Percentiles rank a stretch among this genome's conserved stretches.
phyloP scores from a whole-genome alignment of 2,888 invertebrate species.

The Apantesis nais region DNA sequence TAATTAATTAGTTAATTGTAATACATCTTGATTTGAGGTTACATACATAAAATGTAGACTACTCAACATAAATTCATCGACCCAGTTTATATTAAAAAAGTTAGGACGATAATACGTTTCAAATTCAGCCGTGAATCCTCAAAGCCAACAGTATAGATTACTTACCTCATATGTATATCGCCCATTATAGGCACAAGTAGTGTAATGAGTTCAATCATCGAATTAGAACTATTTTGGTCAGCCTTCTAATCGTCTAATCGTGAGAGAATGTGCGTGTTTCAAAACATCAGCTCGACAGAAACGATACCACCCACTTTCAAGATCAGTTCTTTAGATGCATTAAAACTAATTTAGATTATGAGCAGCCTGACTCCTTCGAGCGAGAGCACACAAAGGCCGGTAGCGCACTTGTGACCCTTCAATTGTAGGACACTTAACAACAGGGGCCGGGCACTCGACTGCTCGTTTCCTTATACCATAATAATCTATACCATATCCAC shows the following conservation, averaged over 20 bases:
- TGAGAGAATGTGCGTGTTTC: too few relatives aligned
- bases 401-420: neutral
- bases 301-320: too few relatives aligned
- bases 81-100: neutral
- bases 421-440: neutral
- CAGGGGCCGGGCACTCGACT: neutral
- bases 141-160: too few relatives aligned
- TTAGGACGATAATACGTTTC: neutral
- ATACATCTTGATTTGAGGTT: neutral
- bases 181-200: too few relatives aligned
- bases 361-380: too few relatives aligned
- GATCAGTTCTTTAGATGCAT: too few relatives aligned
- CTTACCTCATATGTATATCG: too few relatives aligned
- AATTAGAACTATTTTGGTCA: neutral
- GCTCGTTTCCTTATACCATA: neutral
- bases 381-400: too few relatives aligned
- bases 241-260: too few relatives aligned
- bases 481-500: slow-evolving; percentile 26
- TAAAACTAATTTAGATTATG: too few relatives aligned
- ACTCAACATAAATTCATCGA: neutral
- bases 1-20: too few relatives aligned
- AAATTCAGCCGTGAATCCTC: neutral
- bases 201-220: neutral
- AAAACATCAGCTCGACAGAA: too few relatives aligned
- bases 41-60: neutral